Conservation (phyloP, 2,113 vertebrate species). For the Ploceus nigricollis region DNA sequence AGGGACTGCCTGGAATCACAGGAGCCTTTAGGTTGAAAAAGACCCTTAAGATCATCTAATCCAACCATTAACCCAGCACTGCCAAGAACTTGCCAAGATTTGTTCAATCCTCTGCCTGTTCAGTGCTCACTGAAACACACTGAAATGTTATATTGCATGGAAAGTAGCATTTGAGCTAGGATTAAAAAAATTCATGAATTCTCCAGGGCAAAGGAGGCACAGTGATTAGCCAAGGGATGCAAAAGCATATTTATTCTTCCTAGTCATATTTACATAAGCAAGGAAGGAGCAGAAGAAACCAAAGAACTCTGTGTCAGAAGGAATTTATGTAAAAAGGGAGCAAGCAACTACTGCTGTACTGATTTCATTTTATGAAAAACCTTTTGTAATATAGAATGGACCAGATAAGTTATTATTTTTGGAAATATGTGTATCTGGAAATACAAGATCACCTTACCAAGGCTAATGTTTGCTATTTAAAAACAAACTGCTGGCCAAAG, state of each 20-base stretch:
- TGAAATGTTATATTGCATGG: background rate
- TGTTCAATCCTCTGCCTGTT: background rate
- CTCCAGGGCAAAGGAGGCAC: background rate
- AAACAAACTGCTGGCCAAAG: constrained; percentile 4
- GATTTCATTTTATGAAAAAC: background rate
- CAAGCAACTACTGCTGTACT: background rate
- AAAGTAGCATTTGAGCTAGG: background rate
- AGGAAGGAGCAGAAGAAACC: background rate
- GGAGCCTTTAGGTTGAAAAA: background rate
- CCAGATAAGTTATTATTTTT: background rate
- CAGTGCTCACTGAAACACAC: background rate
- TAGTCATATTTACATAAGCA: background rate
- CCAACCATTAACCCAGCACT: background rate
- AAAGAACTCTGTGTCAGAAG: background rate
- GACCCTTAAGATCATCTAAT: background rate
- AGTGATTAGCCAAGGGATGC: background rate
- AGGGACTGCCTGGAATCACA: background rate
- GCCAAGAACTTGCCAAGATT: background rate
- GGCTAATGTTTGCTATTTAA: background rate
- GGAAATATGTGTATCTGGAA: background rate
- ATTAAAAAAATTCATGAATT: background rate
- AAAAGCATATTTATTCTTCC: background rate
- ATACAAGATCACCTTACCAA: background rate
- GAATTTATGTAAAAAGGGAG: background rate
- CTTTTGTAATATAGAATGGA: background rate